A percentile compares a stretch with the other conserved stretches of the same genome.
phyloP scores from a whole-genome alignment of 2,797 vertebrate species.

The Cryptoblepharus egeriae region DNA sequence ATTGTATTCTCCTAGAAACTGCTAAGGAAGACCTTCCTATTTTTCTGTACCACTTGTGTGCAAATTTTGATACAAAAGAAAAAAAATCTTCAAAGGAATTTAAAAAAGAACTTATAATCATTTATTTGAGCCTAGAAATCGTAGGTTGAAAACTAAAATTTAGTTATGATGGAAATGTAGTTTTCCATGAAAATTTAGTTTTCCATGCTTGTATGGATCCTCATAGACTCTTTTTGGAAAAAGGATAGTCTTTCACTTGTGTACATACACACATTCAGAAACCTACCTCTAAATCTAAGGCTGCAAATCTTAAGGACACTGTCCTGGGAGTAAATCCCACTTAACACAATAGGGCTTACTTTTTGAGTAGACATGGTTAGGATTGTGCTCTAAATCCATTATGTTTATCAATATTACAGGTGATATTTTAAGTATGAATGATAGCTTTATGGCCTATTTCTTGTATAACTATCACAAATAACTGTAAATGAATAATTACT shows the following conservation, averaged over 20 bases:
- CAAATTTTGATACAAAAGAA: neutral
- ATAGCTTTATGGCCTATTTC: neutral
- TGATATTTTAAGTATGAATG: neutral
- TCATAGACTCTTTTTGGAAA: neutral
- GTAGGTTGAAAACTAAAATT: fast-evolving
- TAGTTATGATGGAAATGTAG: too few species aligned
- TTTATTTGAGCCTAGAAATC: neutral
- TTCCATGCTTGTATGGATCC: neutral
- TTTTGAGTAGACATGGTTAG: too few species aligned
- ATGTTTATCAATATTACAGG: neutral
- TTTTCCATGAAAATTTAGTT: too few species aligned
- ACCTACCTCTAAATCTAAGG: too few species aligned
- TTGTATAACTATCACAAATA: neutral
- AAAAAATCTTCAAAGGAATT: neutral
- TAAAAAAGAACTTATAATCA: too few species aligned
- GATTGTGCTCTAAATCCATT: neutral
- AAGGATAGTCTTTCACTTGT: neutral
- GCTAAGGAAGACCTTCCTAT: too few species aligned
- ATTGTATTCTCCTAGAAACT: too few species aligned
- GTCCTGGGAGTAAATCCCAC: too few species aligned
- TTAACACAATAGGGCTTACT: too few species aligned
- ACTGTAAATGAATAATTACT: neutral
- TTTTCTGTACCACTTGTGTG: neutral
- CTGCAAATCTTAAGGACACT: too few species aligned
- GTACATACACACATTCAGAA: neutral